Evolutionary conservation across 2,888 invertebrate genomes (phyloP).

Genomic region (Erebia ligea): DNA sequence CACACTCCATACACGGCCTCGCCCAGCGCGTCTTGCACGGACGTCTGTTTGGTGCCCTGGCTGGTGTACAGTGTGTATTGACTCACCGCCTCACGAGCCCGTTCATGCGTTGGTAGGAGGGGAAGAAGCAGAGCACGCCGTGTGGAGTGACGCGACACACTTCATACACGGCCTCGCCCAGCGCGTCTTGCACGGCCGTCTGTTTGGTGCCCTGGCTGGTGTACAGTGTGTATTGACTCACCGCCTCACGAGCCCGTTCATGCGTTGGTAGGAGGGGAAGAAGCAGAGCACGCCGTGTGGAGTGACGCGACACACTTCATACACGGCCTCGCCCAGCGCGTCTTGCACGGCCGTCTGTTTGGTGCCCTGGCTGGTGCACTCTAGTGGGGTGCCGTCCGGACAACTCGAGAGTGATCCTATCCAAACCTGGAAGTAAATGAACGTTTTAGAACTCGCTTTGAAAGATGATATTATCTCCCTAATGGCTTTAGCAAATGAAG

Average conservation of each 20-base stretch:
- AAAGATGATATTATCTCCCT: too few relatives aligned
- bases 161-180: conserved; percentile 82
- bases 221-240: conserved; percentile 20
- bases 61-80: too few relatives aligned
- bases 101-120: conserved; percentile 87
- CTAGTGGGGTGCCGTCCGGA: conserved; percentile 57
- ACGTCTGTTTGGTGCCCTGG: conserved; percentile 30
- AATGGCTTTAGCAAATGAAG: too few relatives aligned
- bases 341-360: conserved; percentile 76
- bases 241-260: conserved; percentile 76
- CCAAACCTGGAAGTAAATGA: conserved; percentile 78
- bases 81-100: conserved; percentile 59
- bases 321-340: conserved; percentile 83
- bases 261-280: conserved; percentile 87
- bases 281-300: conserved; percentile 90
- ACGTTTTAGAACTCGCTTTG: not conserved
- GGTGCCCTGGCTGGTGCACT: conserved; percentile 55
- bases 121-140: conserved; percentile 90
- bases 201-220: conserved; percentile 45
- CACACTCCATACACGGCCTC: conserved; percentile 79
- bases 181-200: conserved; percentile 82
- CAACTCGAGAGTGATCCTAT: conserved; percentile 81
- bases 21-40: conserved; percentile 86
- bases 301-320: conserved; percentile 81
- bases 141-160: conserved; percentile 85